phyloP scores from a whole-genome alignment of 2,113 vertebrate genomes.

The Struthidea cinerea region DNA sequence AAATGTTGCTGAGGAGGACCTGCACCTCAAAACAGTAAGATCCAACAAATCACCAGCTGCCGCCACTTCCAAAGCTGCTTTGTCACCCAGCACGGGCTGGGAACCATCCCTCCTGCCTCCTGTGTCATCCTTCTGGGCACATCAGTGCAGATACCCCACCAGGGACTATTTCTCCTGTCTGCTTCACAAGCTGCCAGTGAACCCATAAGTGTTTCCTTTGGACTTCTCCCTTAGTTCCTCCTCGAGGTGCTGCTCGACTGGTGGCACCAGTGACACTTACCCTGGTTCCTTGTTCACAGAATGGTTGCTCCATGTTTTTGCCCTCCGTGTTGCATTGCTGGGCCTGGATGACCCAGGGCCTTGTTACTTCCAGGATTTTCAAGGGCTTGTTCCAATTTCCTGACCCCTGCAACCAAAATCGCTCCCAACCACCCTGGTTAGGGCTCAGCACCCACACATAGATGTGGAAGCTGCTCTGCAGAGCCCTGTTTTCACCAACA shows the following conservation, averaged over 20 bases:
- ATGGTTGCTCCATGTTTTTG: neutral
- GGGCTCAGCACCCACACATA: neutral
- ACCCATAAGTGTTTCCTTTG: neutral
- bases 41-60: neutral
- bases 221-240: neutral
- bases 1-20: neutral
- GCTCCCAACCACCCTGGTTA: accelerated
- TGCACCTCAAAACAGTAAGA: neutral
- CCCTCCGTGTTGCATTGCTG: accelerated
- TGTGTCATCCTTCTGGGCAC: neutral
- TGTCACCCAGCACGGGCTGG: neutral
- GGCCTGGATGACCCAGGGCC: neutral
- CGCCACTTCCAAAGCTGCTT: neutral
- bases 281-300: neutral
- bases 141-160: neutral
- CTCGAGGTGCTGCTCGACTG: neutral
- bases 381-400: neutral
- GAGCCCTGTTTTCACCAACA: neutral
- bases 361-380: neutral
- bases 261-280: neutral
- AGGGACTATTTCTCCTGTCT: neutral
- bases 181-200: neutral
- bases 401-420: accelerated
- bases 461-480: neutral
- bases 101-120: neutral